phyloP scores from a whole-genome alignment of 2,113 vertebrate genomes.

The Ptychochromis oligacanthus region DNA sequence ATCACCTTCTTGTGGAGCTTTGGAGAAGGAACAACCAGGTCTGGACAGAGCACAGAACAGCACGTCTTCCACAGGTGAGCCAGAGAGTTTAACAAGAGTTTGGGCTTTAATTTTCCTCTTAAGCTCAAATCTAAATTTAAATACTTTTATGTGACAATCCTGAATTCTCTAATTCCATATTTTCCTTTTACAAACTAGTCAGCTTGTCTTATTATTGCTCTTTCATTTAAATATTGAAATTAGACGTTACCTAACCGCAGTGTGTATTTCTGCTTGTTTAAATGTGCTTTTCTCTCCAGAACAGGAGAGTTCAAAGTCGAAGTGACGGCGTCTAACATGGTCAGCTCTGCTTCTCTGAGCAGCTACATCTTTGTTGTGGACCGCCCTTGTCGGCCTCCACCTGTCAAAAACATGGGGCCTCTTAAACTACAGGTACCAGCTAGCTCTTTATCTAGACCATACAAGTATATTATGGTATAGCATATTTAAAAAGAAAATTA shows the following conservation, averaged over 20 bases:
- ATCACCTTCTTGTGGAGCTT: constrained; percentile 83
- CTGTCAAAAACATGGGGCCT: constrained; percentile 85
- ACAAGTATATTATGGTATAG: neutral
- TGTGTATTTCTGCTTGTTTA: neutral
- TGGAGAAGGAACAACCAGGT: constrained; percentile 76
- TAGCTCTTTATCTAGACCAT: neutral
- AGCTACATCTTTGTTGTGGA: constrained; percentile 81
- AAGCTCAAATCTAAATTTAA: neutral
- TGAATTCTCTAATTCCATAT: neutral
- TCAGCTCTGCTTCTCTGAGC: constrained; percentile 79
- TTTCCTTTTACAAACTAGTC: neutral
- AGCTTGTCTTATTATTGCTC: neutral
- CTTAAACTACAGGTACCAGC: constrained; percentile 78
- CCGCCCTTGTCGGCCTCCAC: constrained; percentile 82
- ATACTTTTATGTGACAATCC: neutral
- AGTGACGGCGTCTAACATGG: constrained; percentile 78
- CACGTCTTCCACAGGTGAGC: constrained; percentile 80
- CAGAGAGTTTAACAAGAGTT: neutral
- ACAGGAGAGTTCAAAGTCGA: constrained; percentile 80
- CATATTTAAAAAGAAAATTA: neutral
- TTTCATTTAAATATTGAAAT: neutral
- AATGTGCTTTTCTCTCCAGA: constrained; percentile 62
- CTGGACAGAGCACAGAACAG: constrained; percentile 62
- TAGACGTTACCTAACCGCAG: too few relatives aligned
- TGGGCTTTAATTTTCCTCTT: neutral